These are phyloP conservation scores for Hemiprocne comata DNA, from an alignment of 2,113 vertebrate genomes.

Conservation along the genomic window DNA sequence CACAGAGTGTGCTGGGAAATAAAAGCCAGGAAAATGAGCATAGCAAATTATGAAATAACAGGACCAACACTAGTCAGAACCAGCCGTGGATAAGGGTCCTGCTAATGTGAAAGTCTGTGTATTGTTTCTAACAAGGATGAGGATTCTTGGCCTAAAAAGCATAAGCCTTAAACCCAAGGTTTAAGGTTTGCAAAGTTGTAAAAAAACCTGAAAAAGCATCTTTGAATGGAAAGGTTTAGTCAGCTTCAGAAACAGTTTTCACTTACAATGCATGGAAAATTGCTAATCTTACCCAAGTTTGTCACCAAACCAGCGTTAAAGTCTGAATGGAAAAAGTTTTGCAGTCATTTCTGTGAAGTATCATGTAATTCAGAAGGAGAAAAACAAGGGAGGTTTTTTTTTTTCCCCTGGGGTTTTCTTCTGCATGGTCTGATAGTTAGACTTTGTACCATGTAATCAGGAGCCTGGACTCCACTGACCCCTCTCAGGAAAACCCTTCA, in stretches of 20 bases:
- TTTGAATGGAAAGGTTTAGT: conserved; percentile 48
- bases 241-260: conserved; percentile 22
- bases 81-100: neutral
- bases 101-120: neutral
- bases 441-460: neutral
- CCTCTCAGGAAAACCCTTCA: neutral
- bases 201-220: conserved; percentile 23
- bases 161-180: neutral
- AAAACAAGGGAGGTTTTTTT: neutral
- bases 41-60: neutral
- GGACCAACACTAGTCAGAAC: neutral
- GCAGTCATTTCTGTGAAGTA: conserved; percentile 56
- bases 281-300: conserved; percentile 57
- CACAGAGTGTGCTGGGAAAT: neutral
- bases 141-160: neutral
- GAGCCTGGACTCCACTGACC: neutral
- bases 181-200: neutral
- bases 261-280: conserved; percentile 47
- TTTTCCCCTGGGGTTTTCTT: neutral
- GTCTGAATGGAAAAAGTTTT: conserved; percentile 58
- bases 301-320: conserved; percentile 51
- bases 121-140: neutral
- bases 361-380: conserved; percentile 4
- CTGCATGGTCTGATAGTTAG: neutral
- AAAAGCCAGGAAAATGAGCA: neutral